phyloP scores from a whole-genome alignment of 2,888 invertebrate species.

The Timandra comae region DNA sequence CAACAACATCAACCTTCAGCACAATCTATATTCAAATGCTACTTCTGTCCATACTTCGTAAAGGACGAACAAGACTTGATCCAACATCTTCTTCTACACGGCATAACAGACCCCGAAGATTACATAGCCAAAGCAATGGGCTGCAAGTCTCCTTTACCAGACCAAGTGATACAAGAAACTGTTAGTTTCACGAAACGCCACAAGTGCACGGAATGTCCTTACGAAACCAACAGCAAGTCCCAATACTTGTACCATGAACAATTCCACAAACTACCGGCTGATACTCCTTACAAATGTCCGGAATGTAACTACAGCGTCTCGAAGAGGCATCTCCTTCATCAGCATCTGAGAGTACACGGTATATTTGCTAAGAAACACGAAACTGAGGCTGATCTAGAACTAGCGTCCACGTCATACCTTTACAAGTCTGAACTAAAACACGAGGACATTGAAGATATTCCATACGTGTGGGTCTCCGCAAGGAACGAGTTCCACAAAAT shows the following conservation, averaged over 20 bases:
- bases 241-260: conserved; percentile 92
- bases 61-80: conserved; percentile 81
- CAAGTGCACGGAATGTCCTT: conserved; percentile 88
- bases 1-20: conserved; percentile 82
- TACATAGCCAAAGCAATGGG: conserved; percentile 68
- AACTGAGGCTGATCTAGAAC: conserved; percentile 61
- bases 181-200: conserved; percentile 77
- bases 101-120: conserved; percentile 77
- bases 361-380: conserved; percentile 65
- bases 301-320: conserved; percentile 90
- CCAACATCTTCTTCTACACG: conserved; percentile 82
- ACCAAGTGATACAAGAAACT: conserved; percentile 20
- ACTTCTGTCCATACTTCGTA: conserved; percentile 87
- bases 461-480: conserved; percentile 85
- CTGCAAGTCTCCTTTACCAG: conserved; percentile 47
- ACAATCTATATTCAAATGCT: conserved; percentile 85
- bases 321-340: conserved; percentile 87
- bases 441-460: conserved; percentile 77
- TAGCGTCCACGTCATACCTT: conserved; percentile 28
- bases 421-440: conserved; percentile 37
- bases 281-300: conserved; percentile 87
- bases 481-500: conserved; percentile 85
- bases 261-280: conserved; percentile 83
- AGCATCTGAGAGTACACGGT: conserved; percentile 87
- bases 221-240: conserved; percentile 89